Conservation (phyloP, 2,113 vertebrate species). For the Motacilla tschutschensis region DNA sequence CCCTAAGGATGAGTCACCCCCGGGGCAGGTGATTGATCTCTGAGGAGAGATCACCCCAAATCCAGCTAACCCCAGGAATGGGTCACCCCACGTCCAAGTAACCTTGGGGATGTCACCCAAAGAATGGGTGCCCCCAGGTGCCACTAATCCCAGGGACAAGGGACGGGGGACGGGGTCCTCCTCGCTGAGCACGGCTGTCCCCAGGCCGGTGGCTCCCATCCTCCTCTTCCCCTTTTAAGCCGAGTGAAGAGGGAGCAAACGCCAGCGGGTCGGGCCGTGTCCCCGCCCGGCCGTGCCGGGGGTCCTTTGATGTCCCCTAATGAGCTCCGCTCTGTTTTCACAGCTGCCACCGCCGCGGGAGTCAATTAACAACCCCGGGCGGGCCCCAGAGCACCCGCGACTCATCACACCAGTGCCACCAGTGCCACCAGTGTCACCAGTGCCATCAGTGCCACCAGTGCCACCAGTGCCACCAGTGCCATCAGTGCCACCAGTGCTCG, state of each 20-base stretch:
- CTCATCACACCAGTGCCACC: not conserved
- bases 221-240: not conserved
- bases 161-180: not conserved
- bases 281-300: not conserved
- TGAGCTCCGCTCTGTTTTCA: constrained; percentile 47
- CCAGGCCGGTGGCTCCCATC: not conserved
- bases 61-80: not conserved
- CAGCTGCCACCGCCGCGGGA: constrained; percentile 38
- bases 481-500: too few relatives aligned
- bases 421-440: not conserved
- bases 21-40: not conserved
- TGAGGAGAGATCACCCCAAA: not conserved
- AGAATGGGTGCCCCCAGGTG: not conserved
- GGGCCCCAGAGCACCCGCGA: not conserved
- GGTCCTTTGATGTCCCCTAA: constrained; percentile 53
- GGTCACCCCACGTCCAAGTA: not conserved
- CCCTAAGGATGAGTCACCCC: not conserved
- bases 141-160: not conserved
- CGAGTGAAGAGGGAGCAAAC: not conserved
- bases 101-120: not conserved
- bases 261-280: not conserved
- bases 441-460: too few relatives aligned
- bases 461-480: not conserved
- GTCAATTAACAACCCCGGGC: constrained; percentile 9
- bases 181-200: not conserved